Percentiles rank a stretch among this genome's conserved stretches.
Evolutionary conservation across 2,888 invertebrate species (phyloP).

Genomic region (Matsumyia berberina): DNA sequence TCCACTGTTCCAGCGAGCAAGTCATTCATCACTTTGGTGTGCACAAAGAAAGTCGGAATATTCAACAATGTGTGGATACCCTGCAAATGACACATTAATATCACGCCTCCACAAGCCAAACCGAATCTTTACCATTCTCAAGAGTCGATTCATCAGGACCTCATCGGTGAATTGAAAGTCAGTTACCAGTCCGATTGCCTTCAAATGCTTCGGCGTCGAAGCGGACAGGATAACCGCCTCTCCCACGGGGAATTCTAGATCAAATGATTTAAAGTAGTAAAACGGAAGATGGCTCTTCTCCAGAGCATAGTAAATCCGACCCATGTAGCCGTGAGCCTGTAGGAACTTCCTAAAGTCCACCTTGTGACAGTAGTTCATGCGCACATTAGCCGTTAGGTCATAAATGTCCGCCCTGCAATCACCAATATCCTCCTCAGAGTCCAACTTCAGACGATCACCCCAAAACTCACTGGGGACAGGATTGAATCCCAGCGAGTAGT

Average conservation of each 20-base stretch:
- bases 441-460: slow-evolving; percentile 80
- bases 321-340: slow-evolving; percentile 82
- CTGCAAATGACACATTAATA: slow-evolving; percentile 80
- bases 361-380: slow-evolving; percentile 83
- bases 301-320: slow-evolving; percentile 81
- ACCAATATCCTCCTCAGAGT: slow-evolving; percentile 79
- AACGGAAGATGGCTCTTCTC: slow-evolving; percentile 81
- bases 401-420: slow-evolving; percentile 82
- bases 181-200: slow-evolving; percentile 79
- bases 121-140: slow-evolving; percentile 82
- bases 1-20: slow-evolving; percentile 87
- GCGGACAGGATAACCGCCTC: slow-evolving; percentile 82
- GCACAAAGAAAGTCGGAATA: slow-evolving; percentile 88
- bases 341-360: slow-evolving; percentile 82
- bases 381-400: slow-evolving; percentile 81
- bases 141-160: slow-evolving; percentile 80
- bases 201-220: slow-evolving; percentile 81
- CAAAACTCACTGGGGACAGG: slow-evolving; percentile 79
- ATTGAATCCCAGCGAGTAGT: slow-evolving; percentile 81
- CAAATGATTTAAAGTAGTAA: slow-evolving; percentile 82
- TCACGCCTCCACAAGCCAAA: no score
- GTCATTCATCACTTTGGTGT: slow-evolving; percentile 89
- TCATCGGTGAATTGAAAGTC: slow-evolving; percentile 80
- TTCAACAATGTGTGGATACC: slow-evolving; percentile 89
- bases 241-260: slow-evolving; percentile 82